Evolutionary conservation across 2,113 vertebrate species (phyloP).

Genomic region (Poeciliopsis occidentalis): DNA sequence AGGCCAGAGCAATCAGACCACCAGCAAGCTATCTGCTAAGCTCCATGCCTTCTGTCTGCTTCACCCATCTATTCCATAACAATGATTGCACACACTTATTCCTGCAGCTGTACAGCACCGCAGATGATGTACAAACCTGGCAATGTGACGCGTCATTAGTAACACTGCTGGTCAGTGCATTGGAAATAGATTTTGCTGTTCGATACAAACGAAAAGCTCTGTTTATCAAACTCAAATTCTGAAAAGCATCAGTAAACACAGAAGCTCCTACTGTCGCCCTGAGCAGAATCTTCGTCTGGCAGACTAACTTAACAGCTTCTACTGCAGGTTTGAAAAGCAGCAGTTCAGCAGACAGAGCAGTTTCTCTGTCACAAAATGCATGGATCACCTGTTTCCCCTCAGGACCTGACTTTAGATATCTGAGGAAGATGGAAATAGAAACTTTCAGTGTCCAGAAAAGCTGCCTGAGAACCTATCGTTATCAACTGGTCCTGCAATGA

Average conservation of each 20-base stretch:
- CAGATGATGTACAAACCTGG: slow-evolving; percentile 48
- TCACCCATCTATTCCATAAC: slow-evolving; percentile 70
- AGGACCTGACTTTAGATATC: background rate
- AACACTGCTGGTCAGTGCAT: slow-evolving; percentile 19
- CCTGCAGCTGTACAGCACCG: slow-evolving; percentile 26
- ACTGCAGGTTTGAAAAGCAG: background rate
- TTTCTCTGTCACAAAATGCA: background rate
- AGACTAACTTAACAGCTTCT: background rate
- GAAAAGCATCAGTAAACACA: background rate
- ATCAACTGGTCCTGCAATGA: too few species aligned
- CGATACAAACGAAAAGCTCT: background rate
- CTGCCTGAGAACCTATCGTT: too few species aligned
- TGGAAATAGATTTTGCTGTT: slow-evolving; percentile 6
- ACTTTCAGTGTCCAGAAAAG: background rate
- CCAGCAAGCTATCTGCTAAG: slow-evolving; percentile 80
- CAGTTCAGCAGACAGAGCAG: background rate
- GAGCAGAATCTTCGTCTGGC: background rate
- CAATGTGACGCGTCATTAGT: slow-evolving; percentile 17
- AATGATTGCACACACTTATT: slow-evolving; percentile 42
- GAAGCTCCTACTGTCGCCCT: background rate
- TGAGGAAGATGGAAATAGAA: background rate
- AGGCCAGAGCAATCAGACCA: slow-evolving; percentile 81
- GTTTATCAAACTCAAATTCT: background rate
- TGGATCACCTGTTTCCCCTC: background rate
- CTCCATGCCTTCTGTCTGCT: slow-evolving; percentile 51